Base-by-base conservation (phyloP, 2,113 vertebrate genomes). In the Thomomys bottae region DNA sequence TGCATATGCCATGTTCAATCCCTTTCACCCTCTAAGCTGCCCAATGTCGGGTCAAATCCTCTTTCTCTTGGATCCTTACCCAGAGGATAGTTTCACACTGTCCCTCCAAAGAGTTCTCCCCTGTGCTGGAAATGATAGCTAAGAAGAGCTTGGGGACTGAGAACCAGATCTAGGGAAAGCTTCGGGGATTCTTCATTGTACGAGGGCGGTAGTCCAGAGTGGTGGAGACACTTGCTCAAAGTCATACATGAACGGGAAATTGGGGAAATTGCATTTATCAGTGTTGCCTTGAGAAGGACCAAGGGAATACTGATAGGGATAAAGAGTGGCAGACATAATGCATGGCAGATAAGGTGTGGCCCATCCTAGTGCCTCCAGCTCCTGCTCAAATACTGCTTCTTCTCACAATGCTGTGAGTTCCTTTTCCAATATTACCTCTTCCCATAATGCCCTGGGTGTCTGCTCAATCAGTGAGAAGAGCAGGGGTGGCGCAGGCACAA, bases 1-100 rank as follows among this genome's bases (percentile, higher is more conserved):
- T 91, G 93, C 91, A 94, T 85, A 66, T 66, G 71, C 89, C 54
- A 2, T 3, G 30, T 91, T 88, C 82, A 64, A 42, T 94, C 75
- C 89, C 34, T 59, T 38, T 91, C 89, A 20, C 20, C 24, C 24
- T 90, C 79, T 89, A 92, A 89, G 92, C 57, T 34, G 38, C 70
- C 40, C 2, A 36, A 59, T 91, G 63, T 67, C 77, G 64, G 9
- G 89, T 75, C 82, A 77, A 68, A 88, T 91, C 85, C 83, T 88
- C 28, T 59, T 57, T 92, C 42, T 7, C 28, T 70, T 93, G 73
- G 59, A 71, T 83, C 78, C 89, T 89, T 71, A 92, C 88, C 67
- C 45, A 54, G 20, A 90, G 78, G 72, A 92, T 32, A 91, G 72
- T 72, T 30, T 40, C 89, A 67, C 73, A 75, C 28, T 45, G 61